Conservation (phyloP, 2,888 invertebrate species). For the Zhengitettix transpicula region DNA sequence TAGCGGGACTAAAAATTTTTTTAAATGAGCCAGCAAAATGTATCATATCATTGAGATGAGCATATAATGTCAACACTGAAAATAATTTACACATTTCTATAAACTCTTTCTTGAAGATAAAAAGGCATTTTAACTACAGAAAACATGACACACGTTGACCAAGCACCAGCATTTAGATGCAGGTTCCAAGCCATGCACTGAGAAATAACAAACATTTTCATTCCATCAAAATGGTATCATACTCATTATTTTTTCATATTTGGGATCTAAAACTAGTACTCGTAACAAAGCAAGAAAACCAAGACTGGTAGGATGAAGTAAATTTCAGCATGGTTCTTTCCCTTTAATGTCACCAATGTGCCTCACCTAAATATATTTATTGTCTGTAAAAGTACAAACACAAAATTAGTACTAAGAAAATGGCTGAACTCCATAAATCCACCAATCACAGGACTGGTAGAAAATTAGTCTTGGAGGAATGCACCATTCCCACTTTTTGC, state of each 20-base stretch:
- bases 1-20: background rate
- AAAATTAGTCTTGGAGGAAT: too few relatives aligned
- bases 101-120: too few relatives aligned
- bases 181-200: background rate
- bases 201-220: background rate
- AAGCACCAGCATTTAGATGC: background rate
- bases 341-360: too few relatives aligned
- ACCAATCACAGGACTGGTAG: too few relatives aligned
- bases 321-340: too few relatives aligned
- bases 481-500: too few relatives aligned
- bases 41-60: background rate
- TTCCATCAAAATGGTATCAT: slow-evolving; percentile 1
- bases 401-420: too few relatives aligned
- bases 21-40: too few relatives aligned
- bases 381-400: too few relatives aligned
- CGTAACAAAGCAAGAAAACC: slow-evolving; percentile 3
- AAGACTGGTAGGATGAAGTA: background rate
- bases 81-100: slow-evolving; percentile 1
- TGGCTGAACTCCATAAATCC: too few relatives aligned
- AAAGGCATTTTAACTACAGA: slow-evolving; percentile 1
- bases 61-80: background rate
- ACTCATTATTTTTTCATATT: background rate
- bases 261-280: background rate
- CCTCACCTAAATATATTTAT: too few relatives aligned
- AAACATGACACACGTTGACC: background rate